These are phyloP conservation scores for Natrix natrix DNA, from an alignment of 2,797 vertebrate genomes.

Conservation along the genomic window DNA sequence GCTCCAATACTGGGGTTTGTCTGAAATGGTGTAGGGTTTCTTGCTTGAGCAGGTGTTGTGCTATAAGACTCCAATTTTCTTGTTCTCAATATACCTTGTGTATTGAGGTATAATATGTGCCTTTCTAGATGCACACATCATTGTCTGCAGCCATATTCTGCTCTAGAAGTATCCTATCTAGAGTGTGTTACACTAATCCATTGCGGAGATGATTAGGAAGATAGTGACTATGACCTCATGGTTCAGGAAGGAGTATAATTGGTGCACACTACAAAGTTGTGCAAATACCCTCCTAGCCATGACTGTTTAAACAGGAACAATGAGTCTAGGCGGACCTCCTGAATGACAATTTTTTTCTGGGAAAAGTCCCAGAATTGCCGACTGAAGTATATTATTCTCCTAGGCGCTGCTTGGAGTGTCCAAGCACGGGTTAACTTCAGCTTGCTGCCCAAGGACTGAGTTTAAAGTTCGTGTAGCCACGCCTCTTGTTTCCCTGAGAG, in stretches of 20 bases:
- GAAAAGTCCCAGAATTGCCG: background rate
- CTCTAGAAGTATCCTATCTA: background rate
- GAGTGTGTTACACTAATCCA: background rate
- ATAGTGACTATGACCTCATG: background rate
- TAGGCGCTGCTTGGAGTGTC: too few species aligned
- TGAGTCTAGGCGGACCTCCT: background rate
- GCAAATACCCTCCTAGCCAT: background rate
- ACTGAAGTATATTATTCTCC: background rate
- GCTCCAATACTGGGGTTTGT: too few species aligned
- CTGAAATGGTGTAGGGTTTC: too few species aligned
- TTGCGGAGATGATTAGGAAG: background rate
- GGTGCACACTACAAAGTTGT: background rate
- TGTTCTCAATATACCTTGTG: too few species aligned
- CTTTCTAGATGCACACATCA: background rate
- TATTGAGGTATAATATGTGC: background rate
- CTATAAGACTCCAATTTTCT: too few species aligned
- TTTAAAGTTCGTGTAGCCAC: too few species aligned
- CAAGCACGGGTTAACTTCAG: too few species aligned
- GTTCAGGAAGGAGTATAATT: background rate
- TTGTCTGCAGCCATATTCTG: background rate
- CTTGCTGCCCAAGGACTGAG: too few species aligned
- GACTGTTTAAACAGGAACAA: background rate
- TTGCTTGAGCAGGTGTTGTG: too few species aligned
- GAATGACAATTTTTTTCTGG: background rate
- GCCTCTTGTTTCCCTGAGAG: too few species aligned